These are phyloP conservation scores for Oscheius sp. DNA, from an alignment of 2,888 invertebrate species.

Conservation along the genomic window DNA sequence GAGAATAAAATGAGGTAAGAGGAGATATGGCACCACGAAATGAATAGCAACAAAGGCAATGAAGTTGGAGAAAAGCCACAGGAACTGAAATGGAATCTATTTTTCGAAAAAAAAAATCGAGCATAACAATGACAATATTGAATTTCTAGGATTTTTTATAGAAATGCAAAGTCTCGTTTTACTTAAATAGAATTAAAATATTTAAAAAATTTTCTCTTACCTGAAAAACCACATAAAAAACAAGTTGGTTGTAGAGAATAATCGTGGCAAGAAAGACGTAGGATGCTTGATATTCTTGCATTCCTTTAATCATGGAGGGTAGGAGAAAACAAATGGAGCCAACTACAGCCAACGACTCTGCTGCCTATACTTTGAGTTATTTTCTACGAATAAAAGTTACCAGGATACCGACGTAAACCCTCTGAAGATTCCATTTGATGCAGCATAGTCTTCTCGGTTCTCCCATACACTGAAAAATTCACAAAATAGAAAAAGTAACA, in stretches of 20 bases:
- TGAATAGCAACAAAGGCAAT: conserved; percentile 20
- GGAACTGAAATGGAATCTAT: conserved; percentile 2
- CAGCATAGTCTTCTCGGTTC: conserved; percentile 16
- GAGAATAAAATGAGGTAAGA: conserved; percentile 26
- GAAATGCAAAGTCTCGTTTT: too few relatives aligned
- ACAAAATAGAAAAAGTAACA: background rate
- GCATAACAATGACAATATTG: too few relatives aligned
- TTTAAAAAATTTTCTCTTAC: background rate
- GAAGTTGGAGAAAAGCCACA: conserved; percentile 22
- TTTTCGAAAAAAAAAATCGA: too few relatives aligned
- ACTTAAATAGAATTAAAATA: background rate
- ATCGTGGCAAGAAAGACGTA: background rate
- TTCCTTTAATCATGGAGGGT: conserved; percentile 15
- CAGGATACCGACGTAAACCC: background rate
- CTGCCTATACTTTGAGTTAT: background rate
- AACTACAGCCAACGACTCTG: conserved; percentile 4
- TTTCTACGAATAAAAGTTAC: background rate
- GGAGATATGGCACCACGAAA: conserved; percentile 25
- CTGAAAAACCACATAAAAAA: conserved; percentile 19
- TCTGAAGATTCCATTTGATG: conserved; percentile 16
- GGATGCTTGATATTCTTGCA: background rate
- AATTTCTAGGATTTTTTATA: too few relatives aligned
- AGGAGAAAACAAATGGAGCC: conserved; percentile 5
- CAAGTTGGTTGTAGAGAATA: conserved; percentile 7
- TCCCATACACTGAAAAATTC: conserved; percentile 25